Evolutionary conservation across 2,113 vertebrate genomes (phyloP), one percentile per base, ranked within the genome.

Genomic region (Globicephala melas): DNA sequence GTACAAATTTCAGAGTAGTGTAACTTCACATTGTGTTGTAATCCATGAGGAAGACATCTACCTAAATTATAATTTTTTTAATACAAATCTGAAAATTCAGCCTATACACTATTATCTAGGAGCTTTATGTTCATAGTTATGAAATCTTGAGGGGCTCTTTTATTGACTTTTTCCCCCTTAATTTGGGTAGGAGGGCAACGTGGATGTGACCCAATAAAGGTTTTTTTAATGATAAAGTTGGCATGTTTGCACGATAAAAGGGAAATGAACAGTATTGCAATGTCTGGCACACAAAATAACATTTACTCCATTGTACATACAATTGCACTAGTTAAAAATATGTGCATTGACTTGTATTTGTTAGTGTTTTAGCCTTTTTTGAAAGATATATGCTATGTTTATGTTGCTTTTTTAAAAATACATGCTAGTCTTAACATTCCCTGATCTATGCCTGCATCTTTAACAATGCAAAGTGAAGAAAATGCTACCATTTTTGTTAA

Each of bases 191-290:
- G 92, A 83, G 88, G 71, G 82, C 50, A 97, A 95, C 44, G 15
- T 96, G 28, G 86, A 25, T 96, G 98, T 97, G 86, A 95, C 47
- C 71, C 85, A 96, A 79, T 94, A 96, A 97, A 97, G 28, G 53
- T 67, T 93, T 50, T 94, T 92, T 98, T 84, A 87, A 90, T 97
- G 98, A 97, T 96, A 97, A 93, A 98, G 98, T 91, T 95, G 98
- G 95, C 98, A 98, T 63, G 1, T 98, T 98, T 98, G 95, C 95
- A 91, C 98, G 97, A 94, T 96, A 97, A 97, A 97, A 98, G 53
- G 94, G 92, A 98, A 98, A 98, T 99, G 99, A 99, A 98, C 99
- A 99, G 98, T 98, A 98, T 98, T 99, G 98, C 99, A 99, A 98
- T 97, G 98, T 98, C 97, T 98, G 98, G 98, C 98, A 89, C 98